Percentiles rank a stretch among this genome's conserved stretches.
These are phyloP conservation scores for Apodemia zela DNA, from an alignment of 2,888 invertebrate species.

Conservation along the genomic window DNA sequence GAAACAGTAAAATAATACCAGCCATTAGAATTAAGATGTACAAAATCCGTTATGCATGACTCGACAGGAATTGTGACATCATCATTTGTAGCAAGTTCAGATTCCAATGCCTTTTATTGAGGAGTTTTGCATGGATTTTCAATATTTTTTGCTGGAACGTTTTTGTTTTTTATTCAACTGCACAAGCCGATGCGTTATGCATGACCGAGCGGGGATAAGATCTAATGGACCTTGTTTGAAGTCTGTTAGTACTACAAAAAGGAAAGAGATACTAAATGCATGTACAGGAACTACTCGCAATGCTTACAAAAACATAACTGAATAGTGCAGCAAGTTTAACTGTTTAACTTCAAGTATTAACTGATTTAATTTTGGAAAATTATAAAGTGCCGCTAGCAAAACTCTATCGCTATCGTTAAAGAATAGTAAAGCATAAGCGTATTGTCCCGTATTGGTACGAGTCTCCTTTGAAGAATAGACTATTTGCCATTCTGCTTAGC, in stretches of 20 bases:
- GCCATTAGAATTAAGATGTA: constrained; percentile 3
- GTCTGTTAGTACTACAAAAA: constrained; percentile 22
- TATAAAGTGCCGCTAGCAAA: no score
- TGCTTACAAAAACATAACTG: background rate
- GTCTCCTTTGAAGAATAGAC: no score
- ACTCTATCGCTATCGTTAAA: no score
- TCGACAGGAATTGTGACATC: constrained; percentile 33
- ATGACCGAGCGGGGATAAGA: constrained; percentile 28
- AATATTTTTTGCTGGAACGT: constrained; percentile 26
- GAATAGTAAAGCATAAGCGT: no score
- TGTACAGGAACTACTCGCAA: constrained; percentile 9
- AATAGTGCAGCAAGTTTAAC: background rate
- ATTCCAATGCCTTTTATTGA: constrained; percentile 28
- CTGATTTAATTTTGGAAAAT: no score
- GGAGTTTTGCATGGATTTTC: constrained; percentile 30
- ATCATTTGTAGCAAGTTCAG: constrained; percentile 27
- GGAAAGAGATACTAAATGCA: constrained; percentile 18
- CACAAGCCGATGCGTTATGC: constrained; percentile 33
- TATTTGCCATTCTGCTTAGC: no score
- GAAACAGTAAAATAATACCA: background rate
- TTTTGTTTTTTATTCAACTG: constrained; percentile 25
- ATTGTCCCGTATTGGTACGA: no score
- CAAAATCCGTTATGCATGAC: constrained; percentile 32
- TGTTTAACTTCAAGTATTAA: no score
- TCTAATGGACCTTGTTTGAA: constrained; percentile 27